phyloP scores from a whole-genome alignment of 2,797 vertebrate species.

The Gambelia wislizenii region DNA sequence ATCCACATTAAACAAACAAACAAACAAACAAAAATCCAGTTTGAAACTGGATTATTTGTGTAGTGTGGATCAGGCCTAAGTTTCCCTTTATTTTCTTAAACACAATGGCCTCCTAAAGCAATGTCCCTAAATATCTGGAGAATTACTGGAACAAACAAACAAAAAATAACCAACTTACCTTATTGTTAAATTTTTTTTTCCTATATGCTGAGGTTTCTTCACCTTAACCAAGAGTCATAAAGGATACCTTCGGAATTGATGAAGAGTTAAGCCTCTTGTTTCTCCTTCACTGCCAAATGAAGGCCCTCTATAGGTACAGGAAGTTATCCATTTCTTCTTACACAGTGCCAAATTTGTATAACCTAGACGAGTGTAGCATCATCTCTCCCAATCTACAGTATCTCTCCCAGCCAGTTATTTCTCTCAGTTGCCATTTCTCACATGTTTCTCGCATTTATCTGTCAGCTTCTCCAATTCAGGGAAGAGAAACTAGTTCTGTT shows the following conservation, averaged over 20 bases:
- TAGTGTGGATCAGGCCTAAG: no score
- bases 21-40: no score
- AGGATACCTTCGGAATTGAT: background rate
- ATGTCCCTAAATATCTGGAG: background rate
- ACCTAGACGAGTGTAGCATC: background rate
- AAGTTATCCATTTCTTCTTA: background rate
- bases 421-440: background rate
- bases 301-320: constrained; percentile 24
- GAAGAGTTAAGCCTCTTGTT: background rate
- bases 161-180: background rate
- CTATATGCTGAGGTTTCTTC: constrained; percentile 22
- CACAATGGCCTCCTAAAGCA: background rate
- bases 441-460: constrained; percentile 7
- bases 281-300: background rate
- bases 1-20: no score
- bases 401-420: constrained; percentile 31
- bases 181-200: background rate
- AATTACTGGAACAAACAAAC: background rate
- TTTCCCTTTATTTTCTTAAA: constrained; percentile 29
- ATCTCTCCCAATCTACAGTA: constrained; percentile 41
- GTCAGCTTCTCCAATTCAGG: constrained; percentile 38
- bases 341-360: background rate
- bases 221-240: constrained; percentile 48
- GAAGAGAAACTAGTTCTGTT: constrained; percentile 45
- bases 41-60: no score